Evolutionary conservation across 1,140 invertebrate species (phyloP).

Genomic region (Hylaeus anthracinus): DNA sequence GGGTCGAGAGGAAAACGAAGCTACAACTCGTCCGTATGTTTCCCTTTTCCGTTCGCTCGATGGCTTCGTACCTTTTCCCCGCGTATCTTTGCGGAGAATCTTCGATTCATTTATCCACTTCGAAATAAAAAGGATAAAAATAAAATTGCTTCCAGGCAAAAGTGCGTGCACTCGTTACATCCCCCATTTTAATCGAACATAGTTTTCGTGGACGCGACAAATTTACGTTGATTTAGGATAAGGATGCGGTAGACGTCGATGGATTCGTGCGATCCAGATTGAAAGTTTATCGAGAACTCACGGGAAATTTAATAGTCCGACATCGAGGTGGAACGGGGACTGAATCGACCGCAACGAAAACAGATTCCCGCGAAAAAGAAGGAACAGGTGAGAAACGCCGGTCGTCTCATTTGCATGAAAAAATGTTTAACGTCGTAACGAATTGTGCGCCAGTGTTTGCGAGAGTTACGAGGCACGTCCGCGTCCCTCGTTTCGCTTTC

Average conservation of each 20-base stretch:
- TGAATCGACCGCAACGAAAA: background rate
- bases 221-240: too few species aligned
- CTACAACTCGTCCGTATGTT: slow-evolving; percentile 62
- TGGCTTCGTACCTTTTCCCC: background rate
- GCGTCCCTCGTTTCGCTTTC: slow-evolving; percentile 46
- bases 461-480: slow-evolving; percentile 49
- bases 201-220: too few species aligned
- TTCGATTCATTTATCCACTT: background rate
- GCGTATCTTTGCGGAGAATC: background rate
- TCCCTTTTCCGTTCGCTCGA: background rate
- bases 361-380: background rate
- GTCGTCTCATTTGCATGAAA: slow-evolving; percentile 2
- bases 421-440: slow-evolving; percentile 10
- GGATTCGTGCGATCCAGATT: too few species aligned
- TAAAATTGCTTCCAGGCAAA: too few species aligned
- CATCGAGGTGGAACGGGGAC: background rate
- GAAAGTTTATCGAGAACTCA: background rate
- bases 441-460: background rate
- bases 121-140: too few species aligned
- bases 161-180: too few species aligned
- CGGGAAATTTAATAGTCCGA: slow-evolving; percentile 4
- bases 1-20: slow-evolving; percentile 24
- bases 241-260: too few species aligned
- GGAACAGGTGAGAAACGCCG: background rate
- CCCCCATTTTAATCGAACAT: too few species aligned